These are phyloP conservation scores for Fopius arisanus DNA, from an alignment of 1,140 invertebrate species.

Conservation along the genomic window DNA sequence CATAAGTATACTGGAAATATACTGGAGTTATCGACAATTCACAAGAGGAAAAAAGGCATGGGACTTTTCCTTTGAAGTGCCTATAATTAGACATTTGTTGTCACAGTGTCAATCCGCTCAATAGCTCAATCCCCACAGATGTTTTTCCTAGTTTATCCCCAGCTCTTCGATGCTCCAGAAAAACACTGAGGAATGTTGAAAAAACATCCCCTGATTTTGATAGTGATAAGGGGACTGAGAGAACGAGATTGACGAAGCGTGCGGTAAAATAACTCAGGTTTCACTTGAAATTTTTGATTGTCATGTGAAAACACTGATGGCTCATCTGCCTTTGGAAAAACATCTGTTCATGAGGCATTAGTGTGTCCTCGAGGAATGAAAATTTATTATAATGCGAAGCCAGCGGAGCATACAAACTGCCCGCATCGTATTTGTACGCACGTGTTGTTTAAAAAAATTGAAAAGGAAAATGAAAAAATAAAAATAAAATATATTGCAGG, in stretches of 20 bases:
- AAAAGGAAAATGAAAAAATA: conserved; percentile 17
- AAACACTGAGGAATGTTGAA: background rate
- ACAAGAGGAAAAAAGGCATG: background rate
- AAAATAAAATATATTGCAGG: background rate
- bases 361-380: conserved; percentile 35
- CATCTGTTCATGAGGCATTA: conserved; percentile 25
- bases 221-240: background rate
- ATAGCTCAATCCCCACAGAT: background rate
- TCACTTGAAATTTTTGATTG: too few species aligned
- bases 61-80: too few species aligned
- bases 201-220: background rate
- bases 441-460: conserved; percentile 28
- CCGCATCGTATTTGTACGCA: conserved; percentile 22
- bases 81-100: background rate
- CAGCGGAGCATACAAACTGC: conserved; percentile 26
- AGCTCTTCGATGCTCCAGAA: background rate
- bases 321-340: background rate
- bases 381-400: conserved; percentile 37
- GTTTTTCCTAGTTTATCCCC: background rate
- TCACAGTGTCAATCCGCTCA: background rate
- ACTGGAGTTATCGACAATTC: too few species aligned
- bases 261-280: too few species aligned
- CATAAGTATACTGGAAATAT: too few species aligned
- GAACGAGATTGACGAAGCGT: background rate
- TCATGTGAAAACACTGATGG: too few species aligned